A percentile compares a stretch with the other conserved stretches of the same genome.
These are phyloP conservation scores for Tachuris rubrigastra DNA, from an alignment of 2,113 vertebrate species.

Conservation along the genomic window DNA sequence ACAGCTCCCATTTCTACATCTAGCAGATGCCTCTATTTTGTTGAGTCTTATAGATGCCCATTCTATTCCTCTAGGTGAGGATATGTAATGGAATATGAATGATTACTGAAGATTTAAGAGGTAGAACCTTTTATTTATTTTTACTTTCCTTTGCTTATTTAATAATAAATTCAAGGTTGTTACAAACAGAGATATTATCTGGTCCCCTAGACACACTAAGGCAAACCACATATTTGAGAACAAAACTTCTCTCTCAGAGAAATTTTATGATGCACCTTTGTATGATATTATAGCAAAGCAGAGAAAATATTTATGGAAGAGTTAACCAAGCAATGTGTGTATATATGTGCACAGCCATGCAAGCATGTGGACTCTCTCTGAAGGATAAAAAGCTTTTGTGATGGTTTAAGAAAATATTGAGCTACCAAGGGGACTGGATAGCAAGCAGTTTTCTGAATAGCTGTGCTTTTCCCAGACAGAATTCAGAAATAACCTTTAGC, in stretches of 20 bases:
- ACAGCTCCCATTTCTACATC: not conserved
- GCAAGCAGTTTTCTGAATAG: not conserved
- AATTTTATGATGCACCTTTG: not conserved
- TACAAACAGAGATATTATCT: not conserved
- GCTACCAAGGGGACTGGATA: not conserved
- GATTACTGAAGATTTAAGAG: not conserved
- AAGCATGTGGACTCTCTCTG: not conserved
- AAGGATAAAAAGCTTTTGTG: slow-evolving; percentile 23
- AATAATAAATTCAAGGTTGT: not conserved
- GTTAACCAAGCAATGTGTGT: not conserved
- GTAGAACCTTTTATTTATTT: not conserved
- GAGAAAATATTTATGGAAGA: not conserved
- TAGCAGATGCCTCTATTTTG: not conserved
- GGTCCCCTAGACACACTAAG: not conserved
- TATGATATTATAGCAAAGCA: not conserved
- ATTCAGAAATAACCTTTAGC: slow-evolving; percentile 12
- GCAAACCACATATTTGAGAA: not conserved
- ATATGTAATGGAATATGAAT: not conserved
- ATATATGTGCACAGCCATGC: not conserved
- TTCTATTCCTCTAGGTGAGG: not conserved
- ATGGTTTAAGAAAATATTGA: not conserved
- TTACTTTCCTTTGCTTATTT: not conserved
- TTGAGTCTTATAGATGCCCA: not conserved
- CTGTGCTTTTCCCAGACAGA: not conserved
- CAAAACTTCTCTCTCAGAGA: not conserved